phyloP scores from a whole-genome alignment of 30 jellyfish, hydroid and myxozoan species.

The Aurelia sp. region DNA sequence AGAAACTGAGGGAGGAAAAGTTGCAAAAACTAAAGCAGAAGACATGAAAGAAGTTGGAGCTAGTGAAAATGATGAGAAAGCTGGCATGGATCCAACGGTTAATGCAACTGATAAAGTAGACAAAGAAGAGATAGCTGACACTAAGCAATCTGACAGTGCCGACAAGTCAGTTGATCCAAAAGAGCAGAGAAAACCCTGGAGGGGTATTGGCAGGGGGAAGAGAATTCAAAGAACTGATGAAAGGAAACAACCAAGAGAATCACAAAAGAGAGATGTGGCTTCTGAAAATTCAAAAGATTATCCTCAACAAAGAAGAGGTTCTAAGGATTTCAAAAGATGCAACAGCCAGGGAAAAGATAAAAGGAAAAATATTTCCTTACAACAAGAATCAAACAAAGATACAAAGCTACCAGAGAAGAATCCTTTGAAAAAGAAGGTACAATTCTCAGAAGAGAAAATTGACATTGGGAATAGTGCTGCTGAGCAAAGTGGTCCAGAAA shows the following conservation, averaged over 20 bases:
- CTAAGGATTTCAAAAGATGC: too few species aligned
- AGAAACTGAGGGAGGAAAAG: neutral
- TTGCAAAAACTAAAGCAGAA: neutral
- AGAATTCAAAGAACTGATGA: neutral
- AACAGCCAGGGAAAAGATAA: neutral
- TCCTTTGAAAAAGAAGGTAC: neutral
- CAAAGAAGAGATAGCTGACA: neutral
- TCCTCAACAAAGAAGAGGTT: neutral
- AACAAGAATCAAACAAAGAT: neutral
- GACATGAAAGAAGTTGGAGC: neutral
- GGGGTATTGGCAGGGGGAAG: slow-evolving; percentile 59
- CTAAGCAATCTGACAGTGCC: neutral
- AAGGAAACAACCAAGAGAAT: neutral
- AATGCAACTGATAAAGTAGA: neutral
- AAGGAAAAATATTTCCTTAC: neutral
- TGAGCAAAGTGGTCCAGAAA: neutral
- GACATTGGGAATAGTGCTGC: neutral
- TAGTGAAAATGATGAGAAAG: neutral
- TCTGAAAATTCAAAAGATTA: neutral
- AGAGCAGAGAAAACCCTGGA: neutral
- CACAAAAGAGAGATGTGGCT: neutral
- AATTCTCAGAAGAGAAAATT: slow-evolving; percentile 8
- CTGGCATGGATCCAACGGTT: neutral
- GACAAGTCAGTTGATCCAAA: slow-evolving; percentile 1
- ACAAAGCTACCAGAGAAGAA: neutral